Evolutionary conservation across 2,888 invertebrate species (phyloP).

Genomic region (Therioaphis trifolii): DNA sequence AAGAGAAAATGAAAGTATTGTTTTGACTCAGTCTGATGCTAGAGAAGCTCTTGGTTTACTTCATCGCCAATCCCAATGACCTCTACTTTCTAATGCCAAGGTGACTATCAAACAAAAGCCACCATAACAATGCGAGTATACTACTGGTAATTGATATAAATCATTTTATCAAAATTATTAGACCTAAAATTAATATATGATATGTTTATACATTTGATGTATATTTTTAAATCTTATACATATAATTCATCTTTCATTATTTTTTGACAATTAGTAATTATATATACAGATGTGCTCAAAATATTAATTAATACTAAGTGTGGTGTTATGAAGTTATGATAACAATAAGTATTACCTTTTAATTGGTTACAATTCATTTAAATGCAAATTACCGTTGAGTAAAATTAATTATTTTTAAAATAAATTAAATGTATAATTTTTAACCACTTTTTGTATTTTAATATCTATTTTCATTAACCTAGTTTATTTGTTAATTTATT

Average conservation of each 20-base stretch:
- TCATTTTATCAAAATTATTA: conserved; percentile 3
- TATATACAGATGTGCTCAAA: not conserved
- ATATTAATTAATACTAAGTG: not conserved
- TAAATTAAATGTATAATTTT: conserved; percentile 18
- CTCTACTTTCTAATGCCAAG: conserved; percentile 20
- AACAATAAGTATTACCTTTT: not conserved
- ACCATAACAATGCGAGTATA: conserved; percentile 54
- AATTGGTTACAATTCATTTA: not conserved
- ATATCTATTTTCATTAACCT: conserved; percentile 28
- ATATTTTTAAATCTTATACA: conserved; percentile 15
- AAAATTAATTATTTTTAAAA: conserved; percentile 12
- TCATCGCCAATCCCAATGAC: conserved; percentile 57
- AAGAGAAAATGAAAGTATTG: conserved; percentile 54
- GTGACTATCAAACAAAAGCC: conserved; percentile 48
- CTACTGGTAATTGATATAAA: conserved; percentile 18
- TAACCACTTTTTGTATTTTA: not conserved
- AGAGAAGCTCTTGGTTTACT: conserved; percentile 56
- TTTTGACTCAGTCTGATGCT: conserved; percentile 53
- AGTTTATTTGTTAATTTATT: conserved; percentile 34
- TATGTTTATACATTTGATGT: conserved; percentile 2
- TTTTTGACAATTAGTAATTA: not conserved
- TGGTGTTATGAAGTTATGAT: not conserved
- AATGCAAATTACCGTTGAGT: conserved; percentile 17
- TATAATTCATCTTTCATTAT: conserved; percentile 33
- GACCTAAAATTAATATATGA: conserved; percentile 19